These are phyloP conservation scores for Idaea straminata DNA, from an alignment of 2,888 invertebrate genomes.

Conservation along the genomic window DNA sequence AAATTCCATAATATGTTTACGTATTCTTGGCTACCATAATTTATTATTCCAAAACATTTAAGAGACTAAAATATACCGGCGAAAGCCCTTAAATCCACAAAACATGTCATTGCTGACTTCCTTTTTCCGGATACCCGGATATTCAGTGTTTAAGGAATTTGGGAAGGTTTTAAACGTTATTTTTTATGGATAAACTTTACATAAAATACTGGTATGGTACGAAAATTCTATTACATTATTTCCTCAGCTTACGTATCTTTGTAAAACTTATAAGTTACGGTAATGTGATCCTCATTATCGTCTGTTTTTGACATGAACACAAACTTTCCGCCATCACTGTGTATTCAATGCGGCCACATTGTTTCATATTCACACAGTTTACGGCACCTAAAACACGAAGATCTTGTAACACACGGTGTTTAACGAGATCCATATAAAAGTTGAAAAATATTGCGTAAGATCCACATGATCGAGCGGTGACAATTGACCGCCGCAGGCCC, in stretches of 20 bases:
- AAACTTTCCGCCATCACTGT: neutral
- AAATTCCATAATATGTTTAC: neutral
- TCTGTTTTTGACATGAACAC: neutral
- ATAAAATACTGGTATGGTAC: neutral
- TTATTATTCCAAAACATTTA: neutral
- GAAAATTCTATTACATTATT: neutral
- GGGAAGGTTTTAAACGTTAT: neutral
- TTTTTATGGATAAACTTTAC: neutral
- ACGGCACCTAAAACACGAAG: neutral
- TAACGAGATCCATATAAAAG: neutral
- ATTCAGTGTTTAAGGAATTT: neutral
- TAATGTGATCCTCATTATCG: neutral
- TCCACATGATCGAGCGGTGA: constrained; percentile 1
- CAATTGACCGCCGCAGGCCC: constrained; percentile 4
- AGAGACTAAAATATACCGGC: neutral
- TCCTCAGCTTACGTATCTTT: neutral
- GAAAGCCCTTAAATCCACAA: neutral
- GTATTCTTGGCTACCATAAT: neutral
- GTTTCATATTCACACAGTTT: too few species aligned
- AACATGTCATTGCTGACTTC: neutral
- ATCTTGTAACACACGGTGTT: neutral
- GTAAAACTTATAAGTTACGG: neutral
- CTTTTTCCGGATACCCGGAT: neutral
- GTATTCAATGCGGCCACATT: neutral
- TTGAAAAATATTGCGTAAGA: neutral